phyloP scores from a whole-genome alignment of 2,113 vertebrate genomes.

The Anguilla rostrata region DNA sequence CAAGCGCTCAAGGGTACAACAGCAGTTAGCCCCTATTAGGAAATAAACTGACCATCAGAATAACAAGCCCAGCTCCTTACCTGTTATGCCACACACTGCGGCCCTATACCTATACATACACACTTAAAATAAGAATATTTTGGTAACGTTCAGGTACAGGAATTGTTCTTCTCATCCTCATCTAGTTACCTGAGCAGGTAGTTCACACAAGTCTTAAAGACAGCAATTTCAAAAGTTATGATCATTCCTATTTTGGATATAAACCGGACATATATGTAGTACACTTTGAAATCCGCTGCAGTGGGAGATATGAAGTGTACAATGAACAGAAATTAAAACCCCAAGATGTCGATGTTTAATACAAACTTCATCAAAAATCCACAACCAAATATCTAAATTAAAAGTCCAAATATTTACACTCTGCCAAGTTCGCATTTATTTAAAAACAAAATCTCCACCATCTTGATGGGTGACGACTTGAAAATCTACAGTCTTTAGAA shows the following conservation, averaged over 20 bases:
- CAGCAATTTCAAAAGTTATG: neutral
- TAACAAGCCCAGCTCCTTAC: too few relatives aligned
- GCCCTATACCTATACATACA: too few relatives aligned
- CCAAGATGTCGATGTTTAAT: neutral
- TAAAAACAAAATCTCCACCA: neutral
- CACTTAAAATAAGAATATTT: too few relatives aligned
- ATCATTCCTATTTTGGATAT: neutral
- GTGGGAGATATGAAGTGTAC: neutral
- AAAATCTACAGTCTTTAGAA: neutral
- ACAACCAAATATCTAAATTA: neutral
- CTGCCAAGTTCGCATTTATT: neutral
- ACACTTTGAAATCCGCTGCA: neutral
- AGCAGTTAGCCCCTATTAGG: too few relatives aligned
- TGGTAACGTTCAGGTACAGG: too few relatives aligned
- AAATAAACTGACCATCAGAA: too few relatives aligned
- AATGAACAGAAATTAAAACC: neutral
- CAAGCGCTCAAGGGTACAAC: too few relatives aligned
- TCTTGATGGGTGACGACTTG: neutral
- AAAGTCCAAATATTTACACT: neutral
- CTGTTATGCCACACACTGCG: too few relatives aligned
- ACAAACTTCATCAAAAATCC: neutral
- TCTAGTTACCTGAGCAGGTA: neutral
- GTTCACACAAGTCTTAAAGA: neutral
- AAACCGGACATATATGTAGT: neutral
- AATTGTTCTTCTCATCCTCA: neutral